Percentiles rank a stretch among this genome's conserved stretches.
These are phyloP conservation scores for Craseonycteris thonglongyai DNA, from an alignment of 2,113 vertebrate species.

Conservation along the genomic window DNA sequence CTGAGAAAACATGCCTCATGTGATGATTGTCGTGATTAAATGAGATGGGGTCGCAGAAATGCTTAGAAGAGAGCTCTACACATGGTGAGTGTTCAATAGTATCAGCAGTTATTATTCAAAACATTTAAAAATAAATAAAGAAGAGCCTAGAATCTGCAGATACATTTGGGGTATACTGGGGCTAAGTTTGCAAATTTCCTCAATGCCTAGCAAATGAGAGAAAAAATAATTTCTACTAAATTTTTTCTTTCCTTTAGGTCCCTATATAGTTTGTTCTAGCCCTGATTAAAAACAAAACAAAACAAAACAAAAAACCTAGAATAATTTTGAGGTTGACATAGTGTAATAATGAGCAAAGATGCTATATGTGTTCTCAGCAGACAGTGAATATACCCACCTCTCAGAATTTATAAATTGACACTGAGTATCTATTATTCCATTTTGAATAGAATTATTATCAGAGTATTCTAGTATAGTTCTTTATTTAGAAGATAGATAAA, in stretches of 20 bases:
- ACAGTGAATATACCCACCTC: neutral
- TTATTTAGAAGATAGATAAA: neutral
- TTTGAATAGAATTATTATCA: neutral
- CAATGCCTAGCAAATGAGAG: neutral
- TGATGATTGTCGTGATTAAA: neutral
- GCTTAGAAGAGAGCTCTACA: neutral
- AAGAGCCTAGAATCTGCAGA: neutral
- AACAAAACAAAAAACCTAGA: neutral
- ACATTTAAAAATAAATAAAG: neutral
- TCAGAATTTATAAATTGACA: neutral
- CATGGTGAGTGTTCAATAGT: neutral
- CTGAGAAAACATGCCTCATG: neutral
- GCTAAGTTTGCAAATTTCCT: neutral
- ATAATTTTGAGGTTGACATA: neutral
- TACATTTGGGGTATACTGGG: neutral
- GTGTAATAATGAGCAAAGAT: neutral
- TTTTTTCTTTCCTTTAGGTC: neutral
- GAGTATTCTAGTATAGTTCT: neutral
- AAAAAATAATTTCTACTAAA: neutral
- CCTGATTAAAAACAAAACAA: neutral
- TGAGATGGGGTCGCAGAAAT: neutral
- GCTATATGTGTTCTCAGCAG: neutral
- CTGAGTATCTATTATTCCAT: neutral
- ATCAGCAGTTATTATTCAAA: neutral
- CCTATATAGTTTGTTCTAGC: neutral